Conservation (phyloP, 2,797 vertebrate species). For the Luscinia luscinia region DNA sequence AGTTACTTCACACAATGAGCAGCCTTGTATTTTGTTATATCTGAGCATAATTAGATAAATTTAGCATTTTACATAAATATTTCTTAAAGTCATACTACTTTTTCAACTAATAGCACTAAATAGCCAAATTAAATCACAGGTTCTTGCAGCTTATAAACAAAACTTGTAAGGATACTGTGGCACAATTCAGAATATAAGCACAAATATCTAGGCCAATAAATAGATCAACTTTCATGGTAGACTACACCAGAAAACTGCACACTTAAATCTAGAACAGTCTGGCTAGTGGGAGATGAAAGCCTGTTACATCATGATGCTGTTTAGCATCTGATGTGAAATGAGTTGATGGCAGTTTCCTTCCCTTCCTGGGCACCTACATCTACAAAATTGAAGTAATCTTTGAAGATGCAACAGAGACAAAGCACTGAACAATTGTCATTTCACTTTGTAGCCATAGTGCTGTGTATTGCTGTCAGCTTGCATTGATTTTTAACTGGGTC, state of each 20-base stretch:
- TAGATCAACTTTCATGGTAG: conserved; percentile 61
- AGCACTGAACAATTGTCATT: conserved; percentile 37
- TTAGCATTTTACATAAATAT: not conserved
- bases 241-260: conserved; percentile 6
- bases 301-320: conserved; percentile 30
- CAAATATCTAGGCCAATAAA: conserved; percentile 66
- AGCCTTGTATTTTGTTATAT: not conserved
- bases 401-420: conserved; percentile 36
- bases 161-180: not conserved
- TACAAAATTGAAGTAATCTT: conserved; percentile 39
- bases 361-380: conserved; percentile 46
- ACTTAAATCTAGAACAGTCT: conserved; percentile 63
- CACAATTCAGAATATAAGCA: not conserved
- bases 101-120: not conserved
- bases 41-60: not conserved
- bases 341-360: not conserved
- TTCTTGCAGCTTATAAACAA: conserved; percentile 1
- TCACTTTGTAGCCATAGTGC: not conserved
- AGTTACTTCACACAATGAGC: not conserved
- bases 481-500: conserved; percentile 30
- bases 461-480: not conserved
- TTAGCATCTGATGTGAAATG: conserved; percentile 34
- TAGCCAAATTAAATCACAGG: not conserved
- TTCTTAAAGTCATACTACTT: not conserved
- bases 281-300: conserved; percentile 63